A percentile compares a stretch with the other conserved stretches of the same genome.
phyloP scores from a whole-genome alignment of 2,797 vertebrate species.

The Acanthurus lineatus region DNA sequence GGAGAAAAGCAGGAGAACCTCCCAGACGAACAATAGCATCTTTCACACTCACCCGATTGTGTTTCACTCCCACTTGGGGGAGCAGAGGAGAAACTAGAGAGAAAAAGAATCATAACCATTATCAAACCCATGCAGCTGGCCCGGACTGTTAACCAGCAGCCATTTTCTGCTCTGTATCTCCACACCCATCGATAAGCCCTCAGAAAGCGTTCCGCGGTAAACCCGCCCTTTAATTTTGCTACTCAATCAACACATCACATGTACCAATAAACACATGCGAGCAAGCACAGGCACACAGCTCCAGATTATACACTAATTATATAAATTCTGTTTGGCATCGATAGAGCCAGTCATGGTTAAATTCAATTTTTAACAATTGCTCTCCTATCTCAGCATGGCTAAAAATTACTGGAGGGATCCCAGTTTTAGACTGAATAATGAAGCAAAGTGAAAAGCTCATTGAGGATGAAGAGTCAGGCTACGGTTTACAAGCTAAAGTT shows the following conservation, averaged over 20 bases:
- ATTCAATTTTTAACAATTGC: constrained; percentile 69
- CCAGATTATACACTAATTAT: constrained; percentile 26
- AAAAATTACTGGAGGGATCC: constrained; percentile 51
- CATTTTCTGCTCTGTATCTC: constrained; percentile 66
- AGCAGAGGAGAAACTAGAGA: constrained; percentile 49
- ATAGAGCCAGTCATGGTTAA: constrained; percentile 59
- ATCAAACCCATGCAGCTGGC: constrained; percentile 76
- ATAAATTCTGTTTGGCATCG: constrained; percentile 53
- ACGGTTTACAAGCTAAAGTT: constrained; percentile 49
- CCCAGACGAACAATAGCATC: constrained; percentile 68
- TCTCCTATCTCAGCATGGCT: constrained; percentile 61
- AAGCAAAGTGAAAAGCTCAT: constrained; percentile 51
- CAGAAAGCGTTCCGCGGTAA: neutral
- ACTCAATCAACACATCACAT: constrained; percentile 61
- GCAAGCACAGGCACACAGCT: constrained; percentile 1
- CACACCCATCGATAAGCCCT: constrained; percentile 55
- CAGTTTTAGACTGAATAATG: constrained; percentile 63
- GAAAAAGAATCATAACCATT: constrained; percentile 62
- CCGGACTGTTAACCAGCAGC: constrained; percentile 60
- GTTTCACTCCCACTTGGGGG: constrained; percentile 63
- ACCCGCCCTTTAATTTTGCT: constrained; percentile 46
- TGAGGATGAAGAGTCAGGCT: constrained; percentile 48
- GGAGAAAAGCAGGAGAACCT: constrained; percentile 63
- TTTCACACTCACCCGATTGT: constrained; percentile 60
- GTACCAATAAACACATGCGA: constrained; percentile 47